Conservation (phyloP, 2,797 vertebrate genomes). For the Parauchenoglanis punctatus region DNA sequence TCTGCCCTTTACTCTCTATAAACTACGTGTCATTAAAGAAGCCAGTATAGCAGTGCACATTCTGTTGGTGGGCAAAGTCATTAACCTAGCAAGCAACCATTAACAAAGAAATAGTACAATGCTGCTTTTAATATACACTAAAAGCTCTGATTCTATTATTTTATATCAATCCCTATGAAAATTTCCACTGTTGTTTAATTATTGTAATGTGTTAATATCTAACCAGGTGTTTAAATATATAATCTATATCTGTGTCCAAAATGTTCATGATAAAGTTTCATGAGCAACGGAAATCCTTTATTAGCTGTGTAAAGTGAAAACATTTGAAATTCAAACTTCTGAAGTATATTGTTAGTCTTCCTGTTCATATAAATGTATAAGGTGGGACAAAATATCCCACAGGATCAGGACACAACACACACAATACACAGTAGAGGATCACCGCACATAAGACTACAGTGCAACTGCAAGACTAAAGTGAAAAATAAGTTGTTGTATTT, state of each 20-base stretch:
- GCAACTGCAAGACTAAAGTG: neutral
- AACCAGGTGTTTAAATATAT: neutral
- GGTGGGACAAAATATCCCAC: neutral
- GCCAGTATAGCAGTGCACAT: neutral
- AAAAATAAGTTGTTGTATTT: neutral
- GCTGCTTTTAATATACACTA: neutral
- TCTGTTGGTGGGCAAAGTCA: neutral
- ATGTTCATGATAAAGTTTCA: neutral
- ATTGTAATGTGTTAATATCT: neutral
- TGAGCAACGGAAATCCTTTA: neutral
- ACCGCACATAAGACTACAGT: neutral
- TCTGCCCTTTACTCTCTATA: slow-evolving; percentile 40
- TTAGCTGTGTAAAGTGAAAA: neutral
- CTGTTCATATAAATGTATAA: neutral
- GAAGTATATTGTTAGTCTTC: neutral
- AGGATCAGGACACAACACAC: neutral
- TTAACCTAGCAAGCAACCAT: neutral
- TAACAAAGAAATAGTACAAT: neutral
- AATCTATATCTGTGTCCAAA: neutral
- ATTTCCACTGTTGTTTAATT: neutral
- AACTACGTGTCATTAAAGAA: neutral
- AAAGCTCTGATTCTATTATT: neutral
- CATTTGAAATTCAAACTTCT: neutral
- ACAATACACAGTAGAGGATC: neutral
- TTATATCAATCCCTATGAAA: neutral